These are phyloP conservation scores for Zaprionus obscuricornis DNA, from an alignment of 2,888 invertebrate genomes.

Conservation along the genomic window DNA sequence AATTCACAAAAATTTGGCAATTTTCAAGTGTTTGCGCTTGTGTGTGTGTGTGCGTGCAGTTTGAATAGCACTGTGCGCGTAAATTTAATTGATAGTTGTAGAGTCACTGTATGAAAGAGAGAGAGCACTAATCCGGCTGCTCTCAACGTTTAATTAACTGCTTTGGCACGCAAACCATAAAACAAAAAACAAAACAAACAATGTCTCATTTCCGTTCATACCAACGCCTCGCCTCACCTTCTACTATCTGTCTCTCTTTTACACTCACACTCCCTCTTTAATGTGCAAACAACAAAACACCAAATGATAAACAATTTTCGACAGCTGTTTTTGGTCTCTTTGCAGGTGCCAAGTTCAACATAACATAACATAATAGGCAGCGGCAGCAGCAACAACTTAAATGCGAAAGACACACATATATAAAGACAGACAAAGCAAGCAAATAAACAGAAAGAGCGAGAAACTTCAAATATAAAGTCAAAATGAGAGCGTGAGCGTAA, in stretches of 20 bases:
- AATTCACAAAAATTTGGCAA: slow-evolving; percentile 9
- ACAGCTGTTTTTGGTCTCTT: slow-evolving; percentile 45
- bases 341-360: slow-evolving; percentile 51
- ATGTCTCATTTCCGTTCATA: too few relatives aligned
- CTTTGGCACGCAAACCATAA: too few relatives aligned
- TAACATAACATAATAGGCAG: slow-evolving; percentile 10
- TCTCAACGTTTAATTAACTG: neutral
- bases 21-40: too few relatives aligned
- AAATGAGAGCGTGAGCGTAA: neutral
- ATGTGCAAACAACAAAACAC: slow-evolving; percentile 15
- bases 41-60: too few relatives aligned
- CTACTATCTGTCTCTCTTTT: neutral
- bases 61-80: too few relatives aligned
- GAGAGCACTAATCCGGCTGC: too few relatives aligned
- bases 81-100: too few relatives aligned
- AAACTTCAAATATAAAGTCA: slow-evolving; percentile 51
- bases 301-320: slow-evolving; percentile 49
- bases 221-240: too few relatives aligned
- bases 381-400: neutral
- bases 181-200: too few relatives aligned
- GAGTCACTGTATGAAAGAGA: too few relatives aligned
- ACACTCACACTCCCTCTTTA: neutral
- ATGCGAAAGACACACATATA: slow-evolving; percentile 12
- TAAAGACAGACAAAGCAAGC: too few relatives aligned
- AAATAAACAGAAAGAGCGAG: slow-evolving; percentile 21